Evolutionary conservation across 2,113 vertebrate species (phyloP).

Genomic region (Paramisgurnus dabryanus): DNA sequence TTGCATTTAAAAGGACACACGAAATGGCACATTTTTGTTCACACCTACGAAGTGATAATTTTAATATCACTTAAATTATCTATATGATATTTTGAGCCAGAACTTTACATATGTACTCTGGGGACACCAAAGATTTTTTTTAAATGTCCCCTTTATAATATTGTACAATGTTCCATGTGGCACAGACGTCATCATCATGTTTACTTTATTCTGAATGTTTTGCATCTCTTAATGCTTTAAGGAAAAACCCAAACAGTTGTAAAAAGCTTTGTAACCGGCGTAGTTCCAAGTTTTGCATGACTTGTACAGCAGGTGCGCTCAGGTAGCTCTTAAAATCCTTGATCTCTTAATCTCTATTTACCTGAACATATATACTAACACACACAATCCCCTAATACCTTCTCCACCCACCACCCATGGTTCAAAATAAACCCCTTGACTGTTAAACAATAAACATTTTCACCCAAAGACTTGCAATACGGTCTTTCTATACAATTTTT

Average conservation of each 20-base stretch:
- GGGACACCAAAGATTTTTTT: too few relatives aligned
- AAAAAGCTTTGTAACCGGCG: slow-evolving; percentile 16
- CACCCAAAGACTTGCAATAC: neutral
- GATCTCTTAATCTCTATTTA: slow-evolving; percentile 72
- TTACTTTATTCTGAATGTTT: neutral
- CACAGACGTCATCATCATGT: neutral
- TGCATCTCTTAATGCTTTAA: neutral
- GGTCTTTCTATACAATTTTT: neutral
- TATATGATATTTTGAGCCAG: too few relatives aligned
- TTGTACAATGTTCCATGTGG: neutral
- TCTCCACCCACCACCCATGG: neutral
- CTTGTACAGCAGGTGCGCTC: slow-evolving; percentile 54
- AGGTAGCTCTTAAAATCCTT: slow-evolving; percentile 64
- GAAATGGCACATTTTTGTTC: too few relatives aligned
- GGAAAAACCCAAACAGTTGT: neutral
- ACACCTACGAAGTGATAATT: too few relatives aligned
- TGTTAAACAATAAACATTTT: neutral
- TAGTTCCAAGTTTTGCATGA: slow-evolving; percentile 41
- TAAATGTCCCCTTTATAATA: too few relatives aligned
- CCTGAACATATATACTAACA: neutral
- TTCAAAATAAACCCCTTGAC: neutral
- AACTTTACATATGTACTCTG: too few relatives aligned
- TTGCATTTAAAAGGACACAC: too few relatives aligned
- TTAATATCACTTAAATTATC: too few relatives aligned
- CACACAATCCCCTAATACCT: neutral